Percentiles rank a stretch among this genome's conserved stretches.
Evolutionary conservation across 2,797 vertebrate species (phyloP).

Genomic region (Poliocrania exsul): DNA sequence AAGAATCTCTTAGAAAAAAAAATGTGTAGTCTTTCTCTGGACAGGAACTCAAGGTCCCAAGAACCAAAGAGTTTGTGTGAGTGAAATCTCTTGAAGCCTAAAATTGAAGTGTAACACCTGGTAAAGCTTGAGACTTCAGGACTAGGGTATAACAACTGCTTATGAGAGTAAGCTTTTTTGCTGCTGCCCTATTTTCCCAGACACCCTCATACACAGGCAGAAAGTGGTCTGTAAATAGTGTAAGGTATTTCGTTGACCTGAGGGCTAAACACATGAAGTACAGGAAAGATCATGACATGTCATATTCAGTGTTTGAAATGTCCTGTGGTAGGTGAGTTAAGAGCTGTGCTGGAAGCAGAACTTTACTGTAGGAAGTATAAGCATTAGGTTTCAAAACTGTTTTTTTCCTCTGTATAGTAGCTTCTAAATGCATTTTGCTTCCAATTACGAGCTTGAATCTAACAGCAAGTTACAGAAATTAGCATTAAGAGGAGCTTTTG

Average conservation of each 20-base stretch:
- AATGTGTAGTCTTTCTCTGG: too few species aligned
- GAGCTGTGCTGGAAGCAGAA: neutral
- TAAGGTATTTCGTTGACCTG: neutral
- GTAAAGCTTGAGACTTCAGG: too few species aligned
- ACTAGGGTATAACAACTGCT: neutral
- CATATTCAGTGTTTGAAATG: neutral
- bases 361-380: neutral
- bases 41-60: too few species aligned
- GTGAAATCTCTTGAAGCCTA: too few species aligned
- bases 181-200: neutral
- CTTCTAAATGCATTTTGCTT: neutral
- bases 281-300: neutral
- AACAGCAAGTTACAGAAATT: slow-evolving; percentile 9
- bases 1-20: too few species aligned
- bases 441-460: neutral
- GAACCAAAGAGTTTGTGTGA: too few species aligned
- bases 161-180: neutral
- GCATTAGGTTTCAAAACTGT: neutral
- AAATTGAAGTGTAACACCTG: too few species aligned
- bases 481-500: neutral
- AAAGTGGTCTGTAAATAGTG: neutral
- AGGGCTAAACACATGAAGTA: neutral
- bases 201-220: neutral
- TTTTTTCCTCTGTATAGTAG: neutral
- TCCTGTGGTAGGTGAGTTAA: neutral